phyloP scores from a whole-genome alignment of 1,140 invertebrate genomes.

The Carcinoscorpius rotundicauda region DNA sequence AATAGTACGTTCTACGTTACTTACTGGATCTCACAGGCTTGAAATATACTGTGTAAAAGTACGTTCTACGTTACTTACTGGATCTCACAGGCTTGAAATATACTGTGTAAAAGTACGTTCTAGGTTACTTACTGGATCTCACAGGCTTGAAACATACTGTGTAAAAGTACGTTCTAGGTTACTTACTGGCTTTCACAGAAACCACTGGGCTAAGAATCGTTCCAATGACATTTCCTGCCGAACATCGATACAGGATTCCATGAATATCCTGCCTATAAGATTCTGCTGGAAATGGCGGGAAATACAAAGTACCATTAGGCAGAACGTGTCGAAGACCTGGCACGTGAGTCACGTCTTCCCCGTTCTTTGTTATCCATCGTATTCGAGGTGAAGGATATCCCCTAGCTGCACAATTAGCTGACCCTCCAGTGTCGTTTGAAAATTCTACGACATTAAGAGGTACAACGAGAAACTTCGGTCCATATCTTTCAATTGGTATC shows the following conservation, averaged over 20 bases:
- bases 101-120: no score
- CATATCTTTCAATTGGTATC: background rate
- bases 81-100: no score
- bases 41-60: no score
- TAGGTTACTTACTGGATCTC: no score
- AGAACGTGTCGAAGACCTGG: conserved; percentile 53
- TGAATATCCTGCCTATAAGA: conserved; percentile 28
- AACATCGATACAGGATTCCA: conserved; percentile 30
- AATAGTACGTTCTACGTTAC: no score
- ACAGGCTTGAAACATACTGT: no score
- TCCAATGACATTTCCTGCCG: conserved; percentile 29
- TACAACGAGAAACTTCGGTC: conserved; percentile 12
- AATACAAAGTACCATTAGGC: conserved; percentile 32
- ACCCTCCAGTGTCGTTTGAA: conserved; percentile 60
- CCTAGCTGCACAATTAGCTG: conserved; percentile 78
- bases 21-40: no score
- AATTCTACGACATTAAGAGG: conserved; percentile 7
- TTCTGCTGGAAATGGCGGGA: conserved; percentile 28
- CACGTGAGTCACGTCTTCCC: conserved; percentile 43
- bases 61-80: no score
- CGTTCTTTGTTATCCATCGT: conserved; percentile 52
- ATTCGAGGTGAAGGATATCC: conserved; percentile 81
- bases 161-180: no score
- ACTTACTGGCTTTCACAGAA: conserved; percentile 31
- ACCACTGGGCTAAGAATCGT: conserved; percentile 29